A percentile compares a stretch with the other conserved stretches of the same genome.
Evolutionary conservation across 2,113 vertebrate species (phyloP).

Genomic region (Hemibagrus wyckioides): DNA sequence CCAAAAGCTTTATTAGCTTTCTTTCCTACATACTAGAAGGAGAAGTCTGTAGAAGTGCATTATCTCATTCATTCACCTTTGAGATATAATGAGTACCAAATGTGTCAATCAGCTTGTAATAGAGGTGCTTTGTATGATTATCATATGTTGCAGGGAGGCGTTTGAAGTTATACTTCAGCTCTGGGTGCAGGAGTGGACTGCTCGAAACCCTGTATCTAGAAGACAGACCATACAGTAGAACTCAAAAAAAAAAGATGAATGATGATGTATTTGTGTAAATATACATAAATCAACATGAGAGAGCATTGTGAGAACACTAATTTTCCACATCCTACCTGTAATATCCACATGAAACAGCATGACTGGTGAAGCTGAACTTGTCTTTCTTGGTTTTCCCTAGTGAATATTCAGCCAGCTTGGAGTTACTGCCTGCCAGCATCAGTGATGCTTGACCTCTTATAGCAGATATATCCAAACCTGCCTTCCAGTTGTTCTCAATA

Average conservation of each 20-base stretch:
- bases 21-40: too few relatives aligned
- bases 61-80: constrained; percentile 61
- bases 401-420: constrained; percentile 70
- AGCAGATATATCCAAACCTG: constrained; percentile 46
- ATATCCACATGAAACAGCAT: constrained; percentile 66
- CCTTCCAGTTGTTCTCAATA: constrained; percentile 77
- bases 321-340: constrained; percentile 74
- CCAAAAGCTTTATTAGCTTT: too few relatives aligned
- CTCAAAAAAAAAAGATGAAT: not conserved
- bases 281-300: not conserved
- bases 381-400: constrained; percentile 73
- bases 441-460: fast-evolving
- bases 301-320: not conserved
- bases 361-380: constrained; percentile 75
- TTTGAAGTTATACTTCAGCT: too few relatives aligned
- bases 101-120: constrained; percentile 68
- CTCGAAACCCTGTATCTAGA: constrained; percentile 67
- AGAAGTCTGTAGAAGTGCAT: too few relatives aligned
- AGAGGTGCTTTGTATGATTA: constrained; percentile 59
- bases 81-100: constrained; percentile 78
- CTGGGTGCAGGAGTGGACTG: constrained; percentile 59
- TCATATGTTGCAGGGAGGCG: constrained; percentile 49
- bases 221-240: not conserved
- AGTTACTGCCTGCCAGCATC: constrained; percentile 73
- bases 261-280: not conserved